Percentiles rank a stretch among this genome's conserved stretches.
phyloP scores from a whole-genome alignment of 2,797 vertebrate species.

The Gorsachius magnificus region DNA sequence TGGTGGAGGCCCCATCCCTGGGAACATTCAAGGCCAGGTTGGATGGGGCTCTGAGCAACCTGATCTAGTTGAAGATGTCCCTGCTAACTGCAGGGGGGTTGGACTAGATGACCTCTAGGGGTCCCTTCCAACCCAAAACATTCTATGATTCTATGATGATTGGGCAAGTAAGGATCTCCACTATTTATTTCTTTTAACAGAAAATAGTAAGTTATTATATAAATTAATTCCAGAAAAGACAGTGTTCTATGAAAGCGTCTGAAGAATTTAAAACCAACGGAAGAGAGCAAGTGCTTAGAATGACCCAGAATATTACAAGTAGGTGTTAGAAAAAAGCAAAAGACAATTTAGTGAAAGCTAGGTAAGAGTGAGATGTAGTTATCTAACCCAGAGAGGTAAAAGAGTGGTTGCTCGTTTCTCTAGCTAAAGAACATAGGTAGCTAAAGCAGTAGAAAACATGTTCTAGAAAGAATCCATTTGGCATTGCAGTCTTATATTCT shows the following conservation, averaged over 20 bases:
- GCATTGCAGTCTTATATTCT: not conserved
- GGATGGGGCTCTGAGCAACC: too few species aligned
- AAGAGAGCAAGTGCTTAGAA: not conserved
- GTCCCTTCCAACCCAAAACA: too few species aligned
- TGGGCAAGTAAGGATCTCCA: not conserved
- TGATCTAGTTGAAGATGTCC: too few species aligned
- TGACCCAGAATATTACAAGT: not conserved
- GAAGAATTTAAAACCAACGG: not conserved
- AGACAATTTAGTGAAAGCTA: not conserved
- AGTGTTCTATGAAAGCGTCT: not conserved
- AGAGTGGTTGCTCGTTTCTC: not conserved
- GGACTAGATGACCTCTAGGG: too few species aligned
- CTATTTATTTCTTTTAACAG: not conserved
- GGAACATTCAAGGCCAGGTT: too few species aligned
- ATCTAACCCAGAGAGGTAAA: not conserved
- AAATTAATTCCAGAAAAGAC: not conserved
- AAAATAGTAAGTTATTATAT: not conserved
- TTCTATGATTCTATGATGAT: too few species aligned
- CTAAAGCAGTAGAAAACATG: not conserved
- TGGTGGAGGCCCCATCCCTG: too few species aligned
- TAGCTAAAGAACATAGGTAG: not conserved
- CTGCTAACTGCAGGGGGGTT: too few species aligned
- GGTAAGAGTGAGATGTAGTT: not conserved
- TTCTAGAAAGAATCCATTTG: constrained; percentile 1
- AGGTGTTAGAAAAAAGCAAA: not conserved